A percentile compares a stretch with the other conserved stretches of the same genome.
Conservation (phyloP, 2,113 vertebrate species). For the Turdus rufiventris region DNA sequence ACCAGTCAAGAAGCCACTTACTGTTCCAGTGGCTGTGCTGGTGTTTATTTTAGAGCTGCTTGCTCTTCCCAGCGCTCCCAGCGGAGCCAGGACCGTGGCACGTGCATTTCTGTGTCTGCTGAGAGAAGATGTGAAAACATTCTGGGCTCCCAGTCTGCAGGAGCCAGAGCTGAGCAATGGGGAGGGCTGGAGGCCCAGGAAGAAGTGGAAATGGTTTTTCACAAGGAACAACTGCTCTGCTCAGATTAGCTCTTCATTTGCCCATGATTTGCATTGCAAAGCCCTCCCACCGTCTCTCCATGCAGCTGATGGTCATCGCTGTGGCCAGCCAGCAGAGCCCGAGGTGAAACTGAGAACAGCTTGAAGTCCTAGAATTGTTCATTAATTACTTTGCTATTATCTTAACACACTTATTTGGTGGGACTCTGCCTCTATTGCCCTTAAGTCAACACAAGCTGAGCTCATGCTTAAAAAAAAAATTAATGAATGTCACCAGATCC, state of each 20-base stretch:
- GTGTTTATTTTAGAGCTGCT: neutral
- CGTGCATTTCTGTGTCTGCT: neutral
- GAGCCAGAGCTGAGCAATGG: neutral
- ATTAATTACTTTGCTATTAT: neutral
- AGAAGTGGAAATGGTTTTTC: neutral
- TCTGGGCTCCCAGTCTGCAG: accelerated
- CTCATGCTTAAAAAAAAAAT: neutral
- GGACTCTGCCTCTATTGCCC: neutral
- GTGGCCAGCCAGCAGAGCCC: neutral
- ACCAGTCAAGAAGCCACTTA: neutral
- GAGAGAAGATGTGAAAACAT: neutral
- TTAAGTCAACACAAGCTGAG: neutral
- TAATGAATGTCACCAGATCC: neutral
- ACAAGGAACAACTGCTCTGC: neutral
- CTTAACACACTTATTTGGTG: neutral
- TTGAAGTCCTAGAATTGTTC: neutral
- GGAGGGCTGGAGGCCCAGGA: neutral
- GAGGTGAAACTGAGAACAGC: neutral
- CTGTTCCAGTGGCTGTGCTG: neutral
- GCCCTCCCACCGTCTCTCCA: neutral
- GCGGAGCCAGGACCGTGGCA: neutral
- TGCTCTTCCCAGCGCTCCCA: neutral
- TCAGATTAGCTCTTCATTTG: neutral
- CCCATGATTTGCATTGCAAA: neutral
- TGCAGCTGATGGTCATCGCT: neutral